Conservation (phyloP, 2,113 vertebrate species). For the Ranitomeya variabilis region DNA sequence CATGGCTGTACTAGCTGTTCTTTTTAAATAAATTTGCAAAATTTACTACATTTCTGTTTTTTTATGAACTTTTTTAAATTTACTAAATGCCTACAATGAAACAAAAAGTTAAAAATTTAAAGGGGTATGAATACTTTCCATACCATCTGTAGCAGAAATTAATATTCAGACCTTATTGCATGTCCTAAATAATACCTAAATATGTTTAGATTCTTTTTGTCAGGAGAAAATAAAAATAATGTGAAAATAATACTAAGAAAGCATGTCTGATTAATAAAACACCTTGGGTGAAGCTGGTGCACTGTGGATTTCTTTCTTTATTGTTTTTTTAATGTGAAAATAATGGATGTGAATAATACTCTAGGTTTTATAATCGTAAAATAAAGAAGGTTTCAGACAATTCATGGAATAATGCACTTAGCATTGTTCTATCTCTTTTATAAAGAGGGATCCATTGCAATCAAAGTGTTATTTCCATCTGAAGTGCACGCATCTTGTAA, state of each 20-base stretch:
- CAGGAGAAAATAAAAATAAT: background rate
- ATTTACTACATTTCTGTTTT: no score
- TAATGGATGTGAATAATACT: background rate
- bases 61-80: no score
- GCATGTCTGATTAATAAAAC: no score
- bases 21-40: no score
- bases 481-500: slow-evolving; percentile 14
- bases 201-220: background rate
- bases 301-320: no score
- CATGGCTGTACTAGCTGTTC: no score
- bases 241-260: no score
- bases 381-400: background rate
- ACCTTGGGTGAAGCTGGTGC: no score
- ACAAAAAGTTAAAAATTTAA: no score
- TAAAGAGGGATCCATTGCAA: background rate
- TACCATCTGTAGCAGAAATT: no score
- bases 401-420: background rate
- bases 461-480: slow-evolving; percentile 24
- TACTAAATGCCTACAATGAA: no score
- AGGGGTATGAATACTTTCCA: no score
- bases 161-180: background rate
- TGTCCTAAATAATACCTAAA: background rate
- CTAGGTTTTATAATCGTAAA: background rate
- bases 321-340: background rate
- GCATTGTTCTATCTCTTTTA: background rate